Evolutionary conservation across 2,113 vertebrate genomes (phyloP).

Genomic region (Mormyrus iriodes): DNA sequence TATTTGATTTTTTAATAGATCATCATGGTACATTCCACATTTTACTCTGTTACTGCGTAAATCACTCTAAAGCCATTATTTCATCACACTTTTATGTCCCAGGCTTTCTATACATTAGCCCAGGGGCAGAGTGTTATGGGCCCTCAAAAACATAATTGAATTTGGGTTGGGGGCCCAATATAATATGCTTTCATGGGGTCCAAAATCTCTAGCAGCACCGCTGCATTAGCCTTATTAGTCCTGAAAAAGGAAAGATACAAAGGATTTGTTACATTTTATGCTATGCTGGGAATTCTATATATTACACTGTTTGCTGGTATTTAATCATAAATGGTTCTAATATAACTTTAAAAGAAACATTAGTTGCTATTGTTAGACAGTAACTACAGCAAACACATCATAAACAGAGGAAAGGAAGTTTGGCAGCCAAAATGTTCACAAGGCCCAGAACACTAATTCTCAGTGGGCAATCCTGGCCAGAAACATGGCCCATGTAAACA

Average conservation of each 20-base stretch:
- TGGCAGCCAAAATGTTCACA: neutral
- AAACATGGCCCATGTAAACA: neutral
- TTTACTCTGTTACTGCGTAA: too few species aligned
- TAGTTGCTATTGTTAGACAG: neutral
- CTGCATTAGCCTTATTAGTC: neutral
- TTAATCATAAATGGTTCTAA: constrained; percentile 3
- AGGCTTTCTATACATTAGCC: neutral
- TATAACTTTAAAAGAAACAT: constrained; percentile 8
- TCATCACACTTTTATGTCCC: neutral
- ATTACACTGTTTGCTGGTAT: neutral
- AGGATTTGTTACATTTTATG: neutral
- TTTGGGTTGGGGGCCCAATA: neutral
- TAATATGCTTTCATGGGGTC: neutral
- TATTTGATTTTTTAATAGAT: neutral
- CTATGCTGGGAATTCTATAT: constrained; percentile 6
- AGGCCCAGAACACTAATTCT: neutral
- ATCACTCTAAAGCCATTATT: neutral
- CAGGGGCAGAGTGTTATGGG: neutral
- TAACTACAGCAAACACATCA: constrained; percentile 18
- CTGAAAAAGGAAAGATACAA: neutral
- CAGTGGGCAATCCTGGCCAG: neutral
- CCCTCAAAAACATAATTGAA: neutral
- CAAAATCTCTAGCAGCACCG: neutral
- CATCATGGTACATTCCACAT: neutral
- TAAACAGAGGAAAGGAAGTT: neutral